phyloP scores from a whole-genome alignment of 2,797 vertebrate genomes.

The Acanthurus tractus region DNA sequence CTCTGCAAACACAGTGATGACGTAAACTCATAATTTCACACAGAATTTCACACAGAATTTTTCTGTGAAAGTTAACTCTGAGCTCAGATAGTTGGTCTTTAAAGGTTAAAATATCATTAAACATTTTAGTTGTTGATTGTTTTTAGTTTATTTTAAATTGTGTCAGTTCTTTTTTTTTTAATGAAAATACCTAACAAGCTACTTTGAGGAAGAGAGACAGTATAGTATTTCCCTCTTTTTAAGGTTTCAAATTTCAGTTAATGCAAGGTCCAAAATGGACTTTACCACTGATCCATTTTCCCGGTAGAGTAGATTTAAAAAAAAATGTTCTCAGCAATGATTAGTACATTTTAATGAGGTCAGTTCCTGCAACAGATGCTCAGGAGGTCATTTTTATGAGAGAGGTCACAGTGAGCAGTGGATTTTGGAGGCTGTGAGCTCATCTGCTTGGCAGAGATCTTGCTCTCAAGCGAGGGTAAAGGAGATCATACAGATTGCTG shows the following conservation, averaged over 20 bases:
- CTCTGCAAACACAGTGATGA: neutral
- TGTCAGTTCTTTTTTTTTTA: neutral
- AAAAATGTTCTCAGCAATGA: constrained; percentile 12
- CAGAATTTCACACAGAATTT: neutral
- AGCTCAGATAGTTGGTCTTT: neutral
- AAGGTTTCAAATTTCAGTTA: neutral
- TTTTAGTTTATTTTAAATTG: neutral
- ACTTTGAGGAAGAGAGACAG: neutral
- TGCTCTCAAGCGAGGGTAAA: constrained; percentile 37
- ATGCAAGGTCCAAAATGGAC: neutral
- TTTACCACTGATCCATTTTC: constrained; percentile 7
- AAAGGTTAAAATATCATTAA: neutral
- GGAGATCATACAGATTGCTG: constrained; percentile 27
- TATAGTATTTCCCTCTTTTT: neutral
- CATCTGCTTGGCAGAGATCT: constrained; percentile 44
- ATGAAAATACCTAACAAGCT: neutral
- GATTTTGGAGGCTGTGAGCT: constrained; percentile 44
- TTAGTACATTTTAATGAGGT: constrained; percentile 48
- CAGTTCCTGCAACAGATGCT: constrained; percentile 44
- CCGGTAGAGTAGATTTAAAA: neutral
- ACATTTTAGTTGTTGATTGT: neutral
- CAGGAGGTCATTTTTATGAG: constrained; percentile 25
- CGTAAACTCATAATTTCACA: neutral
- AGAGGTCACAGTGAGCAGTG: constrained; percentile 12
- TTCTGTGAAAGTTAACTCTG: neutral